phyloP scores from a whole-genome alignment of 2,888 invertebrate species.

The Amorpha juglandis region DNA sequence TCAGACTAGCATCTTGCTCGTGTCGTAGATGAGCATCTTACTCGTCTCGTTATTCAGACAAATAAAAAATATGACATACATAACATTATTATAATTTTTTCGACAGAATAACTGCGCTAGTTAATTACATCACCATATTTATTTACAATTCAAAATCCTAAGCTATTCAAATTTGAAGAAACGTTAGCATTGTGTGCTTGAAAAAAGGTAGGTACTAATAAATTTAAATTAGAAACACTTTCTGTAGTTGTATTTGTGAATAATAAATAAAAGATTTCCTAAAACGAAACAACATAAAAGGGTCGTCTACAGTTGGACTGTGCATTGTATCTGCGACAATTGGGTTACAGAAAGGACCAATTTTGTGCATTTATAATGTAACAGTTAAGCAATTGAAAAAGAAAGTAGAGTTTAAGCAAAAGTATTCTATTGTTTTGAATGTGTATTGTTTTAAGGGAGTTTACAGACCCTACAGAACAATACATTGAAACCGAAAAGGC shows the following conservation, averaged over 20 bases:
- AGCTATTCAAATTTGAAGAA: neutral
- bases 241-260: constrained; percentile 4
- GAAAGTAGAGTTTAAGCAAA: constrained; percentile 47
- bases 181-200: neutral
- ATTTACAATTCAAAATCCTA: too few relatives aligned
- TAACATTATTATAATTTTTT: too few relatives aligned
- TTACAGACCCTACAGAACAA: constrained; percentile 41
- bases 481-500: constrained; percentile 46
- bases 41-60: too few relatives aligned
- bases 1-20: too few relatives aligned
- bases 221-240: constrained; percentile 21
- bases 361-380: constrained; percentile 22
- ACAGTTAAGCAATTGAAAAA: constrained; percentile 46
- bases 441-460: constrained; percentile 43
- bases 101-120: too few relatives aligned
- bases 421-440: constrained; percentile 35
- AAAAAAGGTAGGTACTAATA: constrained; percentile 1
- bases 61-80: too few relatives aligned
- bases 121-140: too few relatives aligned
- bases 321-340: constrained; percentile 17
- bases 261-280: neutral
- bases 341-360: constrained; percentile 23
- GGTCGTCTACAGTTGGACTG: constrained; percentile 1
- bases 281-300: neutral
- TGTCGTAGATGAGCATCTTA: too few relatives aligned